Evolutionary conservation across 2,888 invertebrate genomes (phyloP).

Genomic region (Mesorhabditis sp.): DNA sequence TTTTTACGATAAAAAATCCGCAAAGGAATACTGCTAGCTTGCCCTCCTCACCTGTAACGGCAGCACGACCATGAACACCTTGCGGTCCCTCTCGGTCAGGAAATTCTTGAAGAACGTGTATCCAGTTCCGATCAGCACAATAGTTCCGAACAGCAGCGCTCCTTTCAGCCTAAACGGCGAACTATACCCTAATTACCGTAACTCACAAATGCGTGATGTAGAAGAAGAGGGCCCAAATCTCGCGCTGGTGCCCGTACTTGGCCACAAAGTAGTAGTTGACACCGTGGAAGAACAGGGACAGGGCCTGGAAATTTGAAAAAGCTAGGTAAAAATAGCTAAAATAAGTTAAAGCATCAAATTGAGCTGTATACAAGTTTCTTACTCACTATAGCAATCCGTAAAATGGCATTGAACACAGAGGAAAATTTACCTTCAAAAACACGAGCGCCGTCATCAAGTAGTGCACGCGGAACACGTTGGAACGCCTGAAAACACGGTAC

Average conservation of each 20-base stretch:
- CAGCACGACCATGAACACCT: conserved; percentile 92
- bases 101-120: conserved; percentile 99
- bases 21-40: neutral
- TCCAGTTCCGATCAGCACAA: conserved; percentile 92
- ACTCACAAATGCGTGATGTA: conserved; percentile 94
- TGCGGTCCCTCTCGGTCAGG: conserved; percentile 89
- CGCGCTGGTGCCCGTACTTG: conserved; percentile 84
- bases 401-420: neutral
- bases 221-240: conserved; percentile 93
- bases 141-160: conserved; percentile 87
- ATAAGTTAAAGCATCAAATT: neutral
- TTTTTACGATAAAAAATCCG: neutral
- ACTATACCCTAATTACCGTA: conserved; percentile 18
- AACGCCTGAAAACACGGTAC: conserved; percentile 50
- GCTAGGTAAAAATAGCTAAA: no score
- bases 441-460: conserved; percentile 91
- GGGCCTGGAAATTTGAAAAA: conserved; percentile 21
- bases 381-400: neutral
- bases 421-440: conserved; percentile 75
- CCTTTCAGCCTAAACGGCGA: conserved; percentile 73
- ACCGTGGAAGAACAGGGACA: conserved; percentile 86
- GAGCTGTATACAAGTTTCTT: no score
- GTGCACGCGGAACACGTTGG: conserved; percentile 81
- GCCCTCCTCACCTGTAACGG: conserved; percentile 76
- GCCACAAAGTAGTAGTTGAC: conserved; percentile 79